Evolutionary conservation across 2,888 invertebrate genomes (phyloP).

Genomic region (Eucera pruinosa): DNA sequence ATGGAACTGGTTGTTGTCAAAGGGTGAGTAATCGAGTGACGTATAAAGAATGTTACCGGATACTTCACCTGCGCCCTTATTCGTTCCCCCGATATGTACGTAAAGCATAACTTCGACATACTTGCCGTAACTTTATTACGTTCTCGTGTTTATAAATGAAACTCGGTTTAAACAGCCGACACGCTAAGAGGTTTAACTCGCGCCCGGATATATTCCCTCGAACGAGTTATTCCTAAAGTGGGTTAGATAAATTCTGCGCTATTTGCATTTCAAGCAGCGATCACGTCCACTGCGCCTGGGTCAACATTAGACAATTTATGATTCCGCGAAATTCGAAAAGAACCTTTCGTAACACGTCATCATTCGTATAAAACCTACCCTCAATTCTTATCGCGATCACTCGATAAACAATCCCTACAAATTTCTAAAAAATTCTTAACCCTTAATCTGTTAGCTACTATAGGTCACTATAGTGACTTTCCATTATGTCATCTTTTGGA

Average conservation of each 20-base stretch:
- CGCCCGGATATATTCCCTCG: neutral
- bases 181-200: conserved; percentile 4
- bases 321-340: neutral
- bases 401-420: too few species aligned
- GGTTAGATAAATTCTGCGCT: conserved; percentile 26
- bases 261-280: conserved; percentile 16
- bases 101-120: neutral
- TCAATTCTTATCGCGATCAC: too few species aligned
- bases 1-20: too few species aligned
- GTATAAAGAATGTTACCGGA: neutral
- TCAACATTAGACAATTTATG: neutral
- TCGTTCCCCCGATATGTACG: neutral
- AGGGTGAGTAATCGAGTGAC: too few species aligned
- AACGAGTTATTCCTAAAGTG: conserved; percentile 7
- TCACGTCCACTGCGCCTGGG: neutral
- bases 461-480: too few species aligned
- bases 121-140: neutral
- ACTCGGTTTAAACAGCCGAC: neutral
- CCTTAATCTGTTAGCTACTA: too few species aligned
- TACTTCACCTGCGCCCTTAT: neutral
- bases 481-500: too few species aligned
- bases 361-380: too few species aligned
- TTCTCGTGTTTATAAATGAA: neutral
- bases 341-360: too few species aligned
- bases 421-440: too few species aligned